These are phyloP conservation scores for Arenaria interpres DNA, from an alignment of 2,113 vertebrate species.

Conservation along the genomic window DNA sequence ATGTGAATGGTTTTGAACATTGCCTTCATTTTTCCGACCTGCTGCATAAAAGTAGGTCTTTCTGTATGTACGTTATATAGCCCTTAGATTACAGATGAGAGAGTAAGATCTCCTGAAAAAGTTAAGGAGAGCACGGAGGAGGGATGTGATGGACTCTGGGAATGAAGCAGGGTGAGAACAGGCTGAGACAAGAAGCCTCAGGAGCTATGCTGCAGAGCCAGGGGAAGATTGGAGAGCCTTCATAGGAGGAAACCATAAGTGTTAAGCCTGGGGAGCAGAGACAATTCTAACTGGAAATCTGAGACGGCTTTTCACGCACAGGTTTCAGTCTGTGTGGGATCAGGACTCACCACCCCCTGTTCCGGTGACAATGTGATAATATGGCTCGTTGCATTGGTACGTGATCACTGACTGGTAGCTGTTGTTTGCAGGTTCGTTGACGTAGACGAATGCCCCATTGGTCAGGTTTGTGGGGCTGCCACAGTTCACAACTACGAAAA, in stretches of 20 bases:
- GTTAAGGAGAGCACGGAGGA: neutral
- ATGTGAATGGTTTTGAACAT: neutral
- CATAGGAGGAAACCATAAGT: neutral
- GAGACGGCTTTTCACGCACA: neutral
- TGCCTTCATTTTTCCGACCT: neutral
- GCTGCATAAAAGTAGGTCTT: neutral
- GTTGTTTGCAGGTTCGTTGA: neutral
- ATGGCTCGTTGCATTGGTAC: slow-evolving; percentile 71
- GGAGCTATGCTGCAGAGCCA: neutral
- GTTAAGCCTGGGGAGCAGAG: neutral
- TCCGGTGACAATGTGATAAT: slow-evolving; percentile 67
- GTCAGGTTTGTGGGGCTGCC: slow-evolving; percentile 56
- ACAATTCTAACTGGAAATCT: fast-evolving
- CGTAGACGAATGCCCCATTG: slow-evolving; percentile 69
- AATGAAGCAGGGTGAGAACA: neutral
- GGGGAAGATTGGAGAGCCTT: neutral
- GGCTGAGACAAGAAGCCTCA: neutral
- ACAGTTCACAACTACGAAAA: slow-evolving; percentile 73
- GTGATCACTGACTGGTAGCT: slow-evolving; percentile 67
- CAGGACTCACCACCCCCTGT: neutral
- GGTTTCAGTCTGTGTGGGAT: neutral
- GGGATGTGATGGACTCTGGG: neutral
- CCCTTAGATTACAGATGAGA: neutral
- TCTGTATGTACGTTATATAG: neutral
- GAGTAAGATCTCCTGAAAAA: neutral